Evolutionary conservation across 1,140 invertebrate species (phyloP), one percentile per base, ranked within the genome.

Genomic region (Drosophila willistoni): DNA sequence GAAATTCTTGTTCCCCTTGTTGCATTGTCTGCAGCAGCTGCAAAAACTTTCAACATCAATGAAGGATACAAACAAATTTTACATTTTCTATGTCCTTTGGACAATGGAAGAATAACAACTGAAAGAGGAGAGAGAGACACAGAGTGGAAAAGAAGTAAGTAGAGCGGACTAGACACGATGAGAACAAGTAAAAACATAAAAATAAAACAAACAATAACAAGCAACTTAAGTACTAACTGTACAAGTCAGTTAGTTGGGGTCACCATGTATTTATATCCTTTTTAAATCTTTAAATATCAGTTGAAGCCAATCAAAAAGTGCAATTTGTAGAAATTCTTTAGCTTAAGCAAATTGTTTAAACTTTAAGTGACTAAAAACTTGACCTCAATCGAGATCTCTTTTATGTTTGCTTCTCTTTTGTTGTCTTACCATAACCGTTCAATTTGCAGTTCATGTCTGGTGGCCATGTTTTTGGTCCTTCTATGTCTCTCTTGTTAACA

Each of bases 1-100:
- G 39, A 25, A 33, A 73, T 14, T 41, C 34, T 55, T 17, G 22
- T 29, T 54, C 59, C 61, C 77, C 66, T 77, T 74, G 64, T 62
- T 71, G 79, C 79, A 82, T 82, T 82, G 79, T 83, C 72, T 84
- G 80, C 80, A 84, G 72, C 80, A 83, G 80, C 80, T 83, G 80
- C 76, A 83, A 79, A 76, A 84, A 83, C 80, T 83, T 83, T 84
- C 80, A 83, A 76, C 80, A 83, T 79, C 80, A 73, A 83, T 84
- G 76, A 73, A 79, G 76, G 68, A 76, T 84, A 84, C 80, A 83
- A 83, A 83, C 80, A 83, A 83, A 84, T 83, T 83, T 83, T 76
- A 79, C 68, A 83, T 84, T 84, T 84, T 72, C 80, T 62, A 82
- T 81, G 67, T 78, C 67, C 68, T 72, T 62, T 42, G 62, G 73